Base-by-base conservation (phyloP, 2,888 invertebrate species). In the Drosophila fungiperda region DNA sequence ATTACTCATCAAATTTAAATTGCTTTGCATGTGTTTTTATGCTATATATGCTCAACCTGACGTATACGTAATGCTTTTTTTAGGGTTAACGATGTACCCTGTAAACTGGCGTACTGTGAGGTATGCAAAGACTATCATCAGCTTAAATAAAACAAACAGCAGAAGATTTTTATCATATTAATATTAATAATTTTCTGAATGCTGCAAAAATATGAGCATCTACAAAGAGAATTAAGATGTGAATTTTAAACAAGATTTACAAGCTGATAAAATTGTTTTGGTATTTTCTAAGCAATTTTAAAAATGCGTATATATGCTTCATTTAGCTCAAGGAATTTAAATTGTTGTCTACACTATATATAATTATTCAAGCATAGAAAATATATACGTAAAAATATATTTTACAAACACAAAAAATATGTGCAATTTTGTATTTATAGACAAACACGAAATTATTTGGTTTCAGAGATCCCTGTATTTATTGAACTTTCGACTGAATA, bases 1-100 rank as follows among this genome's bases (percentile, higher is more conserved):
- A 82, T 90, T 88, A 88, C 86, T 86, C 90, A 85, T 88, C 83
- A 65, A 73, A 72, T 73, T 74, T n/a, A 61, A 76, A 88, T 70
- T 73, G 76, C 65, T 90, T 57, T 57, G 89, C 71, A 76, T 88
- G 80, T 85, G 88, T 69, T 87, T 70, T 78, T 60, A 59, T 62
- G 55, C 50, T 42, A 49, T 72, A 67, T 35, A 49, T 72, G 70
- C 52, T 55, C 67, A 71, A 90, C 86, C 89, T 88, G 83, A 33
- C 69, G 68, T 74, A 74, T 70, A 74, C 69, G 67, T 60, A 73
- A 75, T 68, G 8, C 36, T 36, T 36, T 38, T 59, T 17, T 50
- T 64, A 23, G 42, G 17, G 57, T 49, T 64, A 9, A 66, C 55
- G 20, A 20, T 38, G 12, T n/a, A 49, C 54, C 45, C 42, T 54